Conservation (phyloP, 2,113 vertebrate species). For the Leucoraja erinaceus region DNA sequence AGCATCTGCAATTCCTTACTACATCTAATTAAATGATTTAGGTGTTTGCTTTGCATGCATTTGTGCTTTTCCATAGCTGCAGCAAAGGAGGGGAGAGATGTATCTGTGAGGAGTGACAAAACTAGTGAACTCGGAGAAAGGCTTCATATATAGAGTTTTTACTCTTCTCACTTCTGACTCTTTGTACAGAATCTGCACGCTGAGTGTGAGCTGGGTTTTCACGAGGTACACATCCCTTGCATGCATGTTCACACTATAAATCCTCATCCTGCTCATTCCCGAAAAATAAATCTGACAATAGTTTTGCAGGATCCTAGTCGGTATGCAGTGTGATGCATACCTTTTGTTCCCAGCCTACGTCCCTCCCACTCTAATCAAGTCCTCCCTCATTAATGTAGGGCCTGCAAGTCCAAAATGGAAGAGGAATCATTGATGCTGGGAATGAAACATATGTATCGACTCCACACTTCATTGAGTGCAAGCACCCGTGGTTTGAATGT, state of each 20-base stretch:
- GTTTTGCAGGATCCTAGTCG: background rate
- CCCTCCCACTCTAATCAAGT: background rate
- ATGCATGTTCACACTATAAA: no score
- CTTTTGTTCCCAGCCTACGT: background rate
- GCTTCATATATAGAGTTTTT: no score
- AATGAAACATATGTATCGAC: background rate
- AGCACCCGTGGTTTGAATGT: background rate
- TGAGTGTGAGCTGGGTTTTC: no score
- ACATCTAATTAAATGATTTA: background rate
- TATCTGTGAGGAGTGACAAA: background rate
- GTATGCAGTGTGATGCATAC: background rate
- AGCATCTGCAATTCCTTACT: no score
- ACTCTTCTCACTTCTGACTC: no score
- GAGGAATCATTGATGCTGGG: background rate
- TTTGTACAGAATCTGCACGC: no score
- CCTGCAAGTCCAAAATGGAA: background rate
- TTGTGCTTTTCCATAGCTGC: background rate
- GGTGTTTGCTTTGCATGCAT: background rate
- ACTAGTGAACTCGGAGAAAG: background rate
- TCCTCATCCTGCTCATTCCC: no score
- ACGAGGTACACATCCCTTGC: no score
- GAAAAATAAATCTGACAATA: background rate
- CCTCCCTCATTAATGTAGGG: background rate
- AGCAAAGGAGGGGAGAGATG: no score
- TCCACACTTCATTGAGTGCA: background rate